These are phyloP conservation scores for Argyrosomus regius DNA, from an alignment of 2,797 vertebrate species.

Conservation along the genomic window DNA sequence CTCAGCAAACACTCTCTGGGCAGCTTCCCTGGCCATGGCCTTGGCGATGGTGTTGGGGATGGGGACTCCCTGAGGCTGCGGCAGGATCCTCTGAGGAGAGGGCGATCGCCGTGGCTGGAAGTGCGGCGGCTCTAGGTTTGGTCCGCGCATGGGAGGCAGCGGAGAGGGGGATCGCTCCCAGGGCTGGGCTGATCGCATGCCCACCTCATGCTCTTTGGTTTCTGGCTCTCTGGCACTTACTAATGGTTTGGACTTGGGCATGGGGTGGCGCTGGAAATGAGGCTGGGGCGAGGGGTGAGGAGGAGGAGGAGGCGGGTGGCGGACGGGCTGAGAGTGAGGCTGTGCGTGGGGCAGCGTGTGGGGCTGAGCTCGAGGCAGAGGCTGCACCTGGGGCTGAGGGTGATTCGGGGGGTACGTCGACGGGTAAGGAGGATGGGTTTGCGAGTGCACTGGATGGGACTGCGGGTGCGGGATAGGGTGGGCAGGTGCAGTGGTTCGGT, in stretches of 20 bases:
- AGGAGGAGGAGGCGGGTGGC: conserved; percentile 81
- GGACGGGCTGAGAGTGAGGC: conserved; percentile 84
- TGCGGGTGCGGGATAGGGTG: conserved; percentile 68
- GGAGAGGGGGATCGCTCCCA: conserved; percentile 92
- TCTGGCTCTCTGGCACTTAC: conserved; percentile 93
- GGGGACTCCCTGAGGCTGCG: conserved; percentile 95
- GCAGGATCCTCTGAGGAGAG: conserved; percentile 95
- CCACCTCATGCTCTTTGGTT: conserved; percentile 94
- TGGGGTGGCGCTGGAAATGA: conserved; percentile 87
- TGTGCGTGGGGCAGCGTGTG: conserved; percentile 85
- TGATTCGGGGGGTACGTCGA: conserved; percentile 87
- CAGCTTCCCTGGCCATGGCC: conserved; percentile 97
- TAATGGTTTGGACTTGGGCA: conserved; percentile 91
- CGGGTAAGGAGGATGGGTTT: conserved; percentile 83
- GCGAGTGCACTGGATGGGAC: conserved; percentile 66
- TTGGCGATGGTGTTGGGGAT: conserved; percentile 94
- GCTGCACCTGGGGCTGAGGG: conserved; percentile 85
- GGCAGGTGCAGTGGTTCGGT: conserved; percentile 78
- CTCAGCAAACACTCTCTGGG: conserved; percentile 92
- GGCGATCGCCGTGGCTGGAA: conserved; percentile 90
- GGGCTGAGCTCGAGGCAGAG: conserved; percentile 81
- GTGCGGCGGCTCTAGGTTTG: conserved; percentile 89
- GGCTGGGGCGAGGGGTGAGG: conserved; percentile 78
- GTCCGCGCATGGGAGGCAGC: conserved; percentile 80
- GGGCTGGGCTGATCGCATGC: conserved; percentile 83